Evolutionary conservation across 2,113 vertebrate genomes (phyloP).

Genomic region (Malurus cyaneus): DNA sequence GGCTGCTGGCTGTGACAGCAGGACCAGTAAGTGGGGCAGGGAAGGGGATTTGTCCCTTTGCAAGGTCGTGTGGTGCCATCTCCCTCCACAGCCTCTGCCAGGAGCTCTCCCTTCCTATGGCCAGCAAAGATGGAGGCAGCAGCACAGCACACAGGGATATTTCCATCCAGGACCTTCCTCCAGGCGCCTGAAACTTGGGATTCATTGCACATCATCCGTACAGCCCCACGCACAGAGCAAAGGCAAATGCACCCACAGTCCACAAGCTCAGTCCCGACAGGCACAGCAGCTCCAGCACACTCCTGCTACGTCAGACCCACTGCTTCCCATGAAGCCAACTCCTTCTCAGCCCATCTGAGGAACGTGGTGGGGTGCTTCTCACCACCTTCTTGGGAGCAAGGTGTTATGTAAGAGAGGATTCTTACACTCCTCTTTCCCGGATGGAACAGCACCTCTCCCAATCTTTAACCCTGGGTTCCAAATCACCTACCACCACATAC

Average conservation of each 20-base stretch:
- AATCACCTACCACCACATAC: neutral
- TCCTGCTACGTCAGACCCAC: neutral
- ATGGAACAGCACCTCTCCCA: neutral
- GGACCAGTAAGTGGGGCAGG: constrained; percentile 21
- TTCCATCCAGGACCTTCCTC: neutral
- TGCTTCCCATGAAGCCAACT: neutral
- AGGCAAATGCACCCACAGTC: neutral
- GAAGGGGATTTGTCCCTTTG: neutral
- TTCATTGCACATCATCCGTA: neutral
- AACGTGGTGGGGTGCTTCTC: neutral
- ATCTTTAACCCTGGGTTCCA: neutral
- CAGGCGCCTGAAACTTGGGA: accelerated
- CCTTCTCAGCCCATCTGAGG: neutral
- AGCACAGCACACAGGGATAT: accelerated
- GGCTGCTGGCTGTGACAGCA: constrained; percentile 11
- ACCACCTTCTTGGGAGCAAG: neutral
- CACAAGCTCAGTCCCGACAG: neutral
- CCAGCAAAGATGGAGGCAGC: neutral
- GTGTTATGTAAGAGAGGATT: neutral
- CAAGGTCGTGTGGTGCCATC: neutral
- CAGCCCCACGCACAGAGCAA: neutral
- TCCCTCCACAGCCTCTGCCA: neutral
- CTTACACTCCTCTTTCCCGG: neutral
- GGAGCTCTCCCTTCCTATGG: neutral
- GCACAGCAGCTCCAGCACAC: neutral